phyloP scores from a whole-genome alignment of 2,797 vertebrate genomes.

The Eutrigla gurnardus region DNA sequence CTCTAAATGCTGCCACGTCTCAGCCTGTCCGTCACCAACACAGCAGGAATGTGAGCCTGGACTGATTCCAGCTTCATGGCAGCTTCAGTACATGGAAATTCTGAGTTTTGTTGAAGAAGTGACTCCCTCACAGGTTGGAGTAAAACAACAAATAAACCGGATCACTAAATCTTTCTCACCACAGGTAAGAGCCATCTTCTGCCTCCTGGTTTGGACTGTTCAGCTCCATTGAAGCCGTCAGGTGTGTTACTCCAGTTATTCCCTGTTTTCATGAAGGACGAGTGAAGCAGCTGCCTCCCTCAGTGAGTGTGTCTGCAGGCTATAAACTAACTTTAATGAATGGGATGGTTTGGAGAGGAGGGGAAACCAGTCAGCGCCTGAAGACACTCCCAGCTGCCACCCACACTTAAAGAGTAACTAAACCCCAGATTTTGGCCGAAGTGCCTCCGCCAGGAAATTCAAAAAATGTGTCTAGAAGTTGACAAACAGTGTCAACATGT shows the following conservation, averaged over 20 bases:
- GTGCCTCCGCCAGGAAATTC: no score
- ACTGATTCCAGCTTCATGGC: conserved; percentile 25
- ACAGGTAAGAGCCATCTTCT: conserved; percentile 47
- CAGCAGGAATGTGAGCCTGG: conserved; percentile 51
- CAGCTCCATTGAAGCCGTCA: conserved; percentile 41
- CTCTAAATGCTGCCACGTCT: conserved; percentile 51
- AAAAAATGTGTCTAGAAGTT: no score
- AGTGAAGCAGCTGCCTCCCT: neutral
- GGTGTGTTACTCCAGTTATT: conserved; percentile 1
- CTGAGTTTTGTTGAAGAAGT: neutral
- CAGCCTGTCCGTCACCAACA: conserved; percentile 48
- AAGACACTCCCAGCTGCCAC: conserved; percentile 51
- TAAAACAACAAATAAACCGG: neutral
- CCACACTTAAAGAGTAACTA: neutral
- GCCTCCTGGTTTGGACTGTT: conserved; percentile 34
- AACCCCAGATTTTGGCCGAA: no score
- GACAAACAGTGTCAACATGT: no score
- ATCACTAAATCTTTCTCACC: conserved; percentile 34
- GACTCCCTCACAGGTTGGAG: neutral
- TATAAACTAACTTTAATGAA: conserved; percentile 34
- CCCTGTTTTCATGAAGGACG: conserved; percentile 3
- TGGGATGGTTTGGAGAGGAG: conserved; percentile 29
- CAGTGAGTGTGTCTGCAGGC: conserved; percentile 35
- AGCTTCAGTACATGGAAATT: conserved; percentile 3
- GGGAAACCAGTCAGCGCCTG: conserved; percentile 24